These are phyloP conservation scores for Phenganax subtilis DNA, from an alignment of 92 coral and sea anemone species.

Conservation along the genomic window DNA sequence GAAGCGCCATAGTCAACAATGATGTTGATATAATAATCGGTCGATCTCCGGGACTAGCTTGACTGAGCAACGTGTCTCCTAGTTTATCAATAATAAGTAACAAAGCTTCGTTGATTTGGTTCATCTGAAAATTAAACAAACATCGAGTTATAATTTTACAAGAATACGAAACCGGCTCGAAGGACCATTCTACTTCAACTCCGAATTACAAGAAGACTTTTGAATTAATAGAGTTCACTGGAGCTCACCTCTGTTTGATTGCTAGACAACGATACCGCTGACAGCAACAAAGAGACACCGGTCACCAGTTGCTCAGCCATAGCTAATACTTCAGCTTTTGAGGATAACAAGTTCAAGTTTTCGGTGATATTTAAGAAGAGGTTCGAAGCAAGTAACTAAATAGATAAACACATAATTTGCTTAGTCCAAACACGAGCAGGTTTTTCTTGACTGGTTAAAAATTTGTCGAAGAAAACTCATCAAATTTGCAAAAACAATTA, in stretches of 20 bases:
- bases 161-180: not conserved
- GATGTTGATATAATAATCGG: not conserved
- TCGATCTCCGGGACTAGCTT: constrained; percentile 13
- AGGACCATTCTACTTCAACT: not conserved
- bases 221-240: not conserved
- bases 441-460: not conserved
- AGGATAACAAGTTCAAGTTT: constrained; percentile 44
- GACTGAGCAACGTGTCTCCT: constrained; percentile 13
- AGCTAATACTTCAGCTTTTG: constrained; percentile 36
- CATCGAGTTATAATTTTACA: too few species aligned
- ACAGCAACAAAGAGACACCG: constrained; percentile 53
- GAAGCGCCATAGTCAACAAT: constrained; percentile 12
- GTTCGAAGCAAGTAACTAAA: constrained; percentile 54
- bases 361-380: constrained; percentile 52
- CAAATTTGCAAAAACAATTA: not conserved
- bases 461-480: not conserved
- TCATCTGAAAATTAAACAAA: not conserved
- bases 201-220: not conserved
- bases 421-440: too few species aligned
- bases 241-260: constrained; percentile 20
- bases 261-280: constrained; percentile 48
- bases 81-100: constrained; percentile 13
- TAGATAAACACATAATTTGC: too few species aligned
- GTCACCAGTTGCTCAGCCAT: constrained; percentile 45
- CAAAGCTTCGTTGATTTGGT: constrained; percentile 5